Percentiles rank a stretch among this genome's conserved stretches.
phyloP scores from a whole-genome alignment of 2,113 vertebrate genomes.

The Cynopterus brachyotis region DNA sequence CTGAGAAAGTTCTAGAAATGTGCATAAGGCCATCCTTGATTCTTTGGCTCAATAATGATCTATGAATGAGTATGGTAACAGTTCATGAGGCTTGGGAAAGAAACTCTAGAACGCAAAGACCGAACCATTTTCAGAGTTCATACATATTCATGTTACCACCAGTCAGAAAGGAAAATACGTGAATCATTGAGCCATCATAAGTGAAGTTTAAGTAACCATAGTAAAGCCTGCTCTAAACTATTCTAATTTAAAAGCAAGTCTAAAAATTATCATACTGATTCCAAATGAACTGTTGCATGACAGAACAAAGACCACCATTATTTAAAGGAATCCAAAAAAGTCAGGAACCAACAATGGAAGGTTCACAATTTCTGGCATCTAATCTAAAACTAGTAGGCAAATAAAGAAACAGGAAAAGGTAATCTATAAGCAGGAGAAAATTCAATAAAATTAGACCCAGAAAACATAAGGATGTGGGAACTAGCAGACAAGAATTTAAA shows the following conservation, averaged over 20 bases:
- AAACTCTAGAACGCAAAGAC: not conserved
- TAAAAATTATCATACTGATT: not conserved
- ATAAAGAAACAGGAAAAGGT: not conserved
- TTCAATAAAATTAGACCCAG: not conserved
- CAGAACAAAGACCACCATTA: not conserved
- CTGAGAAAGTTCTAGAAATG: not conserved
- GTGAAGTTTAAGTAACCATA: not conserved
- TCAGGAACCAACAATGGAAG: not conserved
- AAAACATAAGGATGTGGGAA: not conserved
- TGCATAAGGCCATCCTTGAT: not conserved
- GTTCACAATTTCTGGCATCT: not conserved
- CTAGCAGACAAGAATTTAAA: not conserved
- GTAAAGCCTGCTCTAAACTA: not conserved
- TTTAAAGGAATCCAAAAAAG: not conserved
- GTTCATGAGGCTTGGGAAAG: not conserved
- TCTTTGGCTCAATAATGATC: not conserved
- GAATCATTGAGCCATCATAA: not conserved
- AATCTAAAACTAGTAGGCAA: not conserved
- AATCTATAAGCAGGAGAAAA: not conserved
- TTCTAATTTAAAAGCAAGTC: not conserved
- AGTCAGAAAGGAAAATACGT: not conserved
- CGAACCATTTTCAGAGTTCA: not conserved
- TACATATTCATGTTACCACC: not conserved
- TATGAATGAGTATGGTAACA: not conserved
- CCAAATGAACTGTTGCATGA: not conserved